Conservation (phyloP, 1,140 invertebrate species). For the Epicauta chinensis region DNA sequence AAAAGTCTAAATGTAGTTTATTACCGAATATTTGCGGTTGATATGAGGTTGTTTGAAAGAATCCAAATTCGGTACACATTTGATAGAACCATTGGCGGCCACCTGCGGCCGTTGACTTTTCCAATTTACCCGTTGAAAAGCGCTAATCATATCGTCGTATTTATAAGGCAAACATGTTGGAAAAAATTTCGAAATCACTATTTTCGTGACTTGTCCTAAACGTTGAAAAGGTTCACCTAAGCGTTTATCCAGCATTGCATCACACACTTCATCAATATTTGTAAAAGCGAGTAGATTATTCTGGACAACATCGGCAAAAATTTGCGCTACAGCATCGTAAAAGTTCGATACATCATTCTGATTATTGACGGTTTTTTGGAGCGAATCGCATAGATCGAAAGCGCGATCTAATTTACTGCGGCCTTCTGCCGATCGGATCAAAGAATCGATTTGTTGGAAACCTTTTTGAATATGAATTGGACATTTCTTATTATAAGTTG, state of each 20-base stretch:
- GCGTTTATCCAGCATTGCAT: too few relatives aligned
- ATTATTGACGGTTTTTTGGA: constrained; percentile 56
- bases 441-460: constrained; percentile 6
- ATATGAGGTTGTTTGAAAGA: constrained; percentile 66
- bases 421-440: constrained; percentile 55
- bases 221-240: too few relatives aligned
- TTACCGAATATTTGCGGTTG: constrained; percentile 57
- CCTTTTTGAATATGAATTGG: too few relatives aligned
- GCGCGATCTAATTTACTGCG: constrained; percentile 55
- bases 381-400: constrained; percentile 71
- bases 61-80: constrained; percentile 80
- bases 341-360: constrained; percentile 73
- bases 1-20: constrained; percentile 55
- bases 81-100: constrained; percentile 69
- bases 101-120: too few relatives aligned
- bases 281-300: constrained; percentile 67
- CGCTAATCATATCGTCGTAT: too few relatives aligned
- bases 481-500: too few relatives aligned
- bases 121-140: too few relatives aligned
- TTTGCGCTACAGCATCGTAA: constrained; percentile 71
- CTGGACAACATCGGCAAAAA: constrained; percentile 83
- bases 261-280: too few relatives aligned
- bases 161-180: too few relatives aligned
- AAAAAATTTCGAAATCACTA: too few relatives aligned
- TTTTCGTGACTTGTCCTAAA: too few relatives aligned